These are phyloP conservation scores for Neogobius melanostomus DNA, from an alignment of 2,113 vertebrate species.

Conservation along the genomic window DNA sequence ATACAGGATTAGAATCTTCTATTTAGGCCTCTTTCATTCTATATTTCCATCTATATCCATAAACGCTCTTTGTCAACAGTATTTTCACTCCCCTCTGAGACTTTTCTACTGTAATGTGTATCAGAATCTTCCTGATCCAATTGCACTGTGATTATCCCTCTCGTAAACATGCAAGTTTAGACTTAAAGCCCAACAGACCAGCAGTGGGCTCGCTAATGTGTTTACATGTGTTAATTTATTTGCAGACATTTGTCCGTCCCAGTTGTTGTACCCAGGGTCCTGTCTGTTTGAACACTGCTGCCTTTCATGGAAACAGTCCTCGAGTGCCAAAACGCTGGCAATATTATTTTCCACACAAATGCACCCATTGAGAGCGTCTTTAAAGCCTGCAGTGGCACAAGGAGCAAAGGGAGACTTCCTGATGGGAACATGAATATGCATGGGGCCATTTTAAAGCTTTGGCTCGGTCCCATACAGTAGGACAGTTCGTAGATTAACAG, in stretches of 20 bases:
- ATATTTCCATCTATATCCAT: no score
- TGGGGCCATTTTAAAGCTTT: conserved; percentile 40
- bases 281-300: conserved; percentile 12
- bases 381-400: conserved; percentile 33
- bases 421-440: conserved; percentile 58
- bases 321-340: conserved; percentile 31
- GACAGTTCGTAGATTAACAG: conserved; percentile 54
- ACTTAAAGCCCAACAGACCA: conserved; percentile 6
- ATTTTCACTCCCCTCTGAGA: neutral
- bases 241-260: conserved; percentile 14
- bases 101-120: neutral
- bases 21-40: no score
- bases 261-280: conserved; percentile 21
- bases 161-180: neutral
- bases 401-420: conserved; percentile 44
- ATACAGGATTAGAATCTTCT: no score
- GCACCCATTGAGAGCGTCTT: conserved; percentile 39
- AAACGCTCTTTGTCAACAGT: neutral
- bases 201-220: conserved; percentile 1
- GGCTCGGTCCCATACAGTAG: conserved; percentile 46
- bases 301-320: conserved; percentile 16
- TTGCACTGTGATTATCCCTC: neutral
- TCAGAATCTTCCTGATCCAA: neutral
- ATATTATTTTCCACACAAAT: conserved; percentile 49
- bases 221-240: conserved; percentile 8